These are phyloP conservation scores for Phaethon lepturus DNA, from an alignment of 2,113 vertebrate genomes.

Conservation along the genomic window DNA sequence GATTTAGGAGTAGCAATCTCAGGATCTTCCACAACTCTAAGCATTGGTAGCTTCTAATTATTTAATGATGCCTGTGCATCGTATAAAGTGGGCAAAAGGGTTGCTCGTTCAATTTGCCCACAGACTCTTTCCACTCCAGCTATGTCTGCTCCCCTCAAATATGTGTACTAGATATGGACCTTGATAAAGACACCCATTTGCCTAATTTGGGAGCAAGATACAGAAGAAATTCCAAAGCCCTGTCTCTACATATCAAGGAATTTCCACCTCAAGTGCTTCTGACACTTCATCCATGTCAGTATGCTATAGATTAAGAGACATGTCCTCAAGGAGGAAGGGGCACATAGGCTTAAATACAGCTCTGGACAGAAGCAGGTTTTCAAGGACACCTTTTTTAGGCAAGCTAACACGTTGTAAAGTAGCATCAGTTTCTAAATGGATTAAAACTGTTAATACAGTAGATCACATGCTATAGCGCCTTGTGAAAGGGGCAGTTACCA, in stretches of 20 bases:
- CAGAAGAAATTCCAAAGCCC: neutral
- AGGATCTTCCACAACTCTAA: neutral
- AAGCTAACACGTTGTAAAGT: neutral
- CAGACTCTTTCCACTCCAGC: neutral
- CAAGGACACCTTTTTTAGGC: neutral
- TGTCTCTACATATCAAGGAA: neutral
- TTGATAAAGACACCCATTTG: neutral
- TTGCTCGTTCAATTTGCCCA: neutral
- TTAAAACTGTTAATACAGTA: neutral
- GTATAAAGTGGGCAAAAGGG: neutral
- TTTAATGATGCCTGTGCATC: neutral
- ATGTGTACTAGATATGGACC: neutral
- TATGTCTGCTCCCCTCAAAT: neutral
- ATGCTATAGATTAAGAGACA: neutral
- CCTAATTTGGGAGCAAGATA: neutral
- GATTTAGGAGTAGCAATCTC: neutral
- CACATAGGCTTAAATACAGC: neutral
- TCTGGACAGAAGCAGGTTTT: neutral
- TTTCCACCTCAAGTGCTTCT: neutral
- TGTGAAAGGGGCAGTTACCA: neutral
- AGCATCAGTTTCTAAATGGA: neutral
- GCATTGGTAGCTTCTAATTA: neutral
- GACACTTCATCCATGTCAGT: neutral
- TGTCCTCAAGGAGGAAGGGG: neutral
- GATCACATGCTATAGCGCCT: neutral